Evolutionary conservation across 2,888 invertebrate genomes (phyloP), one percentile per base, ranked within the genome.

Genomic region (Folsomia manolachei): DNA sequence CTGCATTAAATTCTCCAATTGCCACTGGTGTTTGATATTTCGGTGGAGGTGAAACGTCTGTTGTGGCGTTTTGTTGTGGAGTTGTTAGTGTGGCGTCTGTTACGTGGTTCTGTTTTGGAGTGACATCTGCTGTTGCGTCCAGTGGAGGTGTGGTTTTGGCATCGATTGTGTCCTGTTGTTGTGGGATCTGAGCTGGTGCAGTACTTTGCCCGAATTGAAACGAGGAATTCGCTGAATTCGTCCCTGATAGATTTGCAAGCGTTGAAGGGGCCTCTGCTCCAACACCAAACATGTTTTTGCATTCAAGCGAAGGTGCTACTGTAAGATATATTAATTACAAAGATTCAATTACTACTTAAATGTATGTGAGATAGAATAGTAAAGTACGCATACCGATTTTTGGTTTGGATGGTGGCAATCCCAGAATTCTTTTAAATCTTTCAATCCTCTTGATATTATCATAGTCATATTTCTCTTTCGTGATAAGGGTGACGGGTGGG

Each of bases 401-500:
- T 21, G 62, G 62, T 62, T 11, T 11, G 9, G 70, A 56, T 14
- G 62, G 61, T n/a, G 61, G 63, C 62, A 73, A 26, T 23, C 65
- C 61, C 0, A 72, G 65, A 63, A 72, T 69, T 21, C 71, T 56
- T 25, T 68, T 56, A 18, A 72, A 69, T n/a, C 75, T 51, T 25
- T 72, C 72, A 2, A 71, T 63, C 24, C 72, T 9, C 63, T 69
- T 70, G n/a, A 23, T 24, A 56, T 69, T 68, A 53, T 75, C 75
- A n/a, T 51, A 63, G 14, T 69, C 69, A 52, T 75, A 75, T 71
- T 71, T 75, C 56, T 72, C 72, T 24, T 71, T 72, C 21, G 72
- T 69, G 11, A 75, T 62, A 9, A 72, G 68, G 0, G 67, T 67
- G 4, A n/a, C 9, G 4, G 4, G 60, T 4, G n/a, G 4, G 7